Percentiles rank a stretch among this genome's conserved stretches.
Evolutionary conservation across 2,797 vertebrate species (phyloP).

Genomic region (Apodemus agrarius): DNA sequence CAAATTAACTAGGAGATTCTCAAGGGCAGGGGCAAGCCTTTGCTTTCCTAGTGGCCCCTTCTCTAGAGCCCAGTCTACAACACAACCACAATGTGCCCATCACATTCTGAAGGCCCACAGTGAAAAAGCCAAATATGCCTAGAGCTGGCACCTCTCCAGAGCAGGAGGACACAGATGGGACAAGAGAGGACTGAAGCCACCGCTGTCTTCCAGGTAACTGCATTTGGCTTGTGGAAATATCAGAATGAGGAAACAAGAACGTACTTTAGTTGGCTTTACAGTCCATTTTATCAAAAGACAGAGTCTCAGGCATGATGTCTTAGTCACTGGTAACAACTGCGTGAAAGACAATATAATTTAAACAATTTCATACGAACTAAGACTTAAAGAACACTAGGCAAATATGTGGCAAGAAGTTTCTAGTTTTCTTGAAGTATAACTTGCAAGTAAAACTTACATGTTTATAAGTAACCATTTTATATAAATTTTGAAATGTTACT

Average conservation of each 20-base stretch:
- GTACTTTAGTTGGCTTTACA: background rate
- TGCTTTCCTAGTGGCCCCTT: background rate
- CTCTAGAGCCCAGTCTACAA: background rate
- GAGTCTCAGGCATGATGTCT: background rate
- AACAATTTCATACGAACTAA: background rate
- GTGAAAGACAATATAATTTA: background rate
- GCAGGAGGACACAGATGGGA: background rate
- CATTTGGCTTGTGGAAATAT: background rate
- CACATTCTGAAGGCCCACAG: background rate
- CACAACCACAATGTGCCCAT: background rate
- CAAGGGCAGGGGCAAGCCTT: background rate
- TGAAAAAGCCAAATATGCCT: background rate
- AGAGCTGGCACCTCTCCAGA: background rate
- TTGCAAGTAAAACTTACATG: background rate
- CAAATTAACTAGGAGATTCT: background rate
- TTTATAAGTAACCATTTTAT: background rate
- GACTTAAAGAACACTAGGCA: background rate
- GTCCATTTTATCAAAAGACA: constrained; percentile 16
- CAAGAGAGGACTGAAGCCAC: constrained; percentile 11
- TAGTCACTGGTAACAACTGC: background rate
- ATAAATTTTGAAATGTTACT: background rate
- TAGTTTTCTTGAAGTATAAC: background rate
- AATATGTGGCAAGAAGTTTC: background rate
- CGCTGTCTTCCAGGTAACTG: background rate
- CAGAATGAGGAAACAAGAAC: constrained; percentile 9